phyloP scores from a whole-genome alignment of 2,797 vertebrate species.

The Ceryle rudis region DNA sequence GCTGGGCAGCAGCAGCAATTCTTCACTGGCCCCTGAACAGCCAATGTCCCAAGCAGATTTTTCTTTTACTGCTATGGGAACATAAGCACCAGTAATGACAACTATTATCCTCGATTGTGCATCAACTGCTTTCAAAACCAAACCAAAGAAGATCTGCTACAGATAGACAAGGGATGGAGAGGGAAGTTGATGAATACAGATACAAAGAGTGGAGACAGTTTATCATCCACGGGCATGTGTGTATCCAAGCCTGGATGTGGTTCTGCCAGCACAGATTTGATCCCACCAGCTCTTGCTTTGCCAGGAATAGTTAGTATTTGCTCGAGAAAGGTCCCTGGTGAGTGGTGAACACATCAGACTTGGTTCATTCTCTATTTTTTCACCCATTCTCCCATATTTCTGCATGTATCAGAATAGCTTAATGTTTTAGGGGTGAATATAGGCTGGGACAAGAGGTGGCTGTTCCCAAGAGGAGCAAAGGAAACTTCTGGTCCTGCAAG shows the following conservation, averaged over 20 bases:
- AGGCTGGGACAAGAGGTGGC: neutral
- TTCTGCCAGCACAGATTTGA: neutral
- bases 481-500: neutral
- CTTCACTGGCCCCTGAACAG: neutral
- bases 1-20: neutral
- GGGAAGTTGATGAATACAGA: neutral
- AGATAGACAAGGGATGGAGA: neutral
- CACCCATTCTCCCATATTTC: neutral
- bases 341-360: neutral
- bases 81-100: neutral
- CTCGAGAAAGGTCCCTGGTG: neutral
- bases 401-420: neutral
- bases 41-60: neutral
- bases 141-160: neutral
- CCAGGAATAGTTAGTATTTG: neutral
- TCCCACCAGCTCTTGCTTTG: neutral
- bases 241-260: neutral
- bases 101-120: neutral
- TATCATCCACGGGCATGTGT: accelerated
- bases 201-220: neutral
- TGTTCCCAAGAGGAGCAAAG: neutral
- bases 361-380: neutral
- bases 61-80: neutral
- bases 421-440: neutral
- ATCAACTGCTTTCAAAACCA: neutral